phyloP scores from a whole-genome alignment of 92 coral and sea anemone species.

The Parazoanthus swiftii region DNA sequence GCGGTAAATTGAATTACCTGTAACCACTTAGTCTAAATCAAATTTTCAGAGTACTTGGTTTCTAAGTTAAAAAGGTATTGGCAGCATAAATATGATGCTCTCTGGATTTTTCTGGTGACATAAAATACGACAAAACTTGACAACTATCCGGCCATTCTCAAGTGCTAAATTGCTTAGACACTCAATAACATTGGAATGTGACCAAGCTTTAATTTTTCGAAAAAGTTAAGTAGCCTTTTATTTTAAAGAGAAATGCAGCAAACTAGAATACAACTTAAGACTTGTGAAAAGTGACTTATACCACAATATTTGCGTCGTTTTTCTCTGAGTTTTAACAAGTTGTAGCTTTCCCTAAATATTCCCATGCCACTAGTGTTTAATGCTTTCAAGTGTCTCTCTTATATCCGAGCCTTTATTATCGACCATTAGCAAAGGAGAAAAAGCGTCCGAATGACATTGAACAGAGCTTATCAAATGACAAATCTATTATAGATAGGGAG shows the following conservation, averaged over 20 bases:
- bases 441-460: neutral
- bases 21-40: neutral
- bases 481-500: neutral
- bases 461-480: neutral
- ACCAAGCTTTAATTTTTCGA: neutral
- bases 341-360: neutral
- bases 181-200: neutral
- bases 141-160: neutral
- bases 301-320: neutral
- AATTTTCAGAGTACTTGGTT: too few species aligned
- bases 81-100: too few species aligned
- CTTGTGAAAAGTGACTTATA: neutral
- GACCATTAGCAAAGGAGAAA: neutral
- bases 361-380: neutral
- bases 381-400: neutral
- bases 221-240: too few species aligned
- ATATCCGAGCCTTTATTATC: too few species aligned
- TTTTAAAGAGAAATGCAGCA: neutral
- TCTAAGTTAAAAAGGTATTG: too few species aligned
- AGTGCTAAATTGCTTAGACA: neutral
- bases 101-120: too few species aligned
- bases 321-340: neutral
- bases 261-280: neutral
- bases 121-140: too few species aligned
- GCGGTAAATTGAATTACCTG: too few species aligned